These are phyloP conservation scores for Chrysaora quinquecirrha DNA, from an alignment of 30 jellyfish, hydroid and myxozoan species.

Conservation along the genomic window DNA sequence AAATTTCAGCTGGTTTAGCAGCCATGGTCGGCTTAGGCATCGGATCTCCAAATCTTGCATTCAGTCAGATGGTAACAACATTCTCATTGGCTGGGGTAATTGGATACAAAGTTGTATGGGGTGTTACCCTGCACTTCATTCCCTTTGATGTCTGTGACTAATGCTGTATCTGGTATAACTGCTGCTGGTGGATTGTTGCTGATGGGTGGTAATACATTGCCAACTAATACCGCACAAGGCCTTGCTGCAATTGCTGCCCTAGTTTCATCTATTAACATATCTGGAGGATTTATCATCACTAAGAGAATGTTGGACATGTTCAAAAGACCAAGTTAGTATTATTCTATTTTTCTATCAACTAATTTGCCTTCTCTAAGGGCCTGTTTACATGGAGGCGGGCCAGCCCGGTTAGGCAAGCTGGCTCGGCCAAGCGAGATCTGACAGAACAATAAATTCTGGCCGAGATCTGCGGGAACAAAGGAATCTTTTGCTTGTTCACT, in stretches of 20 bases:
- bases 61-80: constrained; percentile 92
- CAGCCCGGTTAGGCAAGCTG: too few species aligned
- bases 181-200: constrained; percentile 96
- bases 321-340: constrained; percentile 81
- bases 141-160: constrained; percentile 97
- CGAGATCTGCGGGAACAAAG: too few species aligned
- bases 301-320: constrained; percentile 96
- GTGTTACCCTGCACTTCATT: constrained; percentile 97
- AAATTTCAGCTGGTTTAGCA: constrained; percentile 82
- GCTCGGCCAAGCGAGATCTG: too few species aligned
- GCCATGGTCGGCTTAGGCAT: constrained; percentile 84
- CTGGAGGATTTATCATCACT: constrained; percentile 97
- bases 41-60: constrained; percentile 88
- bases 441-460: too few species aligned
- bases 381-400: too few species aligned
- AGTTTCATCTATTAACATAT: constrained; percentile 85
- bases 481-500: too few species aligned
- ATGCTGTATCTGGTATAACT: constrained; percentile 95
- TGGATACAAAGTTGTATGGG: constrained; percentile 98
- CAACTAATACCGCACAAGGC: constrained; percentile 80
- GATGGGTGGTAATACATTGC: constrained; percentile 95
- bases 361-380: too few species aligned
- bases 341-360: background rate
- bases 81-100: constrained; percentile 97
- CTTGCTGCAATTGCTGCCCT: constrained; percentile 95